Evolutionary conservation across 2,113 vertebrate species (phyloP), one percentile per base, ranked within the genome.

Genomic region (Charina bottae): DNA sequence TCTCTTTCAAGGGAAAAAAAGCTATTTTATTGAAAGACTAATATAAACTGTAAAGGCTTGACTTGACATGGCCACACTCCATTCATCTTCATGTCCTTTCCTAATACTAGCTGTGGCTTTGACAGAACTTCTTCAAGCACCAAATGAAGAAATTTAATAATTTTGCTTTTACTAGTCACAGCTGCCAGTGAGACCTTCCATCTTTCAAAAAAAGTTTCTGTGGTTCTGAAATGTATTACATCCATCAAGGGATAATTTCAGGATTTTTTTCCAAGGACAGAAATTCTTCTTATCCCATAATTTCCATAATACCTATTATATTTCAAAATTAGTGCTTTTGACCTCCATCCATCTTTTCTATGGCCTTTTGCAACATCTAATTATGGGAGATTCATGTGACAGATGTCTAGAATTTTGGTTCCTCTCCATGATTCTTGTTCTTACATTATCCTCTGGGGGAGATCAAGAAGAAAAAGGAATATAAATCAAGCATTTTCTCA

Each of bases 71-170:
- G 68, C 90, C 89, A 58, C 53, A 26, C 62, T 93, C 90, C 0
- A 37, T 90, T 94, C 95, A 92, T 93, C 93, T 56, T 68, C 58
- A 60, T 88, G 90, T 78, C 94, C 93, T 95, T 94, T 87, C 89
- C 87, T 93, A 96, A 95, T 86, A 90, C 91, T n/a, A 7, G 88
- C 60, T 85, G 60, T 85, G 91, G 86, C 86, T 37, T 92, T 56
- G 92, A 90, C 89, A 87, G 92, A 87, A 89, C 72, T 60, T 88
- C 88, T 64, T 83, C 86, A 93, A 62, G 87, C 83, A 95, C 86
- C 55, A 90, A 91, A 92, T 72, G 28, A 91, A 88, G 53, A 33
- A 0, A 0, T 94, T 93, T 42, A 87, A 88, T 90, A 72, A 84
- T 94, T 95, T 93, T 93, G 90, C 86, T 92, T 95, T 92, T 78